These are phyloP conservation scores for Nymphalis polychloros DNA, from an alignment of 2,888 invertebrate species.

Conservation along the genomic window DNA sequence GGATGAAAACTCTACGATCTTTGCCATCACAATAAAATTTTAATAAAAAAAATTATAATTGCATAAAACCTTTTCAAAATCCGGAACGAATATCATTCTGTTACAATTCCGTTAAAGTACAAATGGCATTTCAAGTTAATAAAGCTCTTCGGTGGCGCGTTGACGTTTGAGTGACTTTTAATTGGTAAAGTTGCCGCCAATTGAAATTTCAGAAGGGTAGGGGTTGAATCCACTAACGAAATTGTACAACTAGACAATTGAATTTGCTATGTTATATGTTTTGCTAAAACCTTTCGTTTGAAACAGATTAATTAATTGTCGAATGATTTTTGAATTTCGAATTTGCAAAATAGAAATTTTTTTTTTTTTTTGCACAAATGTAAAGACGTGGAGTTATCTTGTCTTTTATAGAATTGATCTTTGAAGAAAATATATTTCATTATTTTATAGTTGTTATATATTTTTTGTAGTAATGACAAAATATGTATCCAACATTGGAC, in stretches of 20 bases:
- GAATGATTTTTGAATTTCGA: no score
- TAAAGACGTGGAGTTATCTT: no score
- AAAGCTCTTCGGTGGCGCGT: conserved; percentile 43
- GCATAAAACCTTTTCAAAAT: neutral
- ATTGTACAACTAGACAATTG: neutral
- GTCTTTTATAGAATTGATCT: no score
- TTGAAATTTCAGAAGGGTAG: conserved; percentile 46
- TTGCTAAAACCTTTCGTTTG: neutral
- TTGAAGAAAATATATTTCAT: no score
- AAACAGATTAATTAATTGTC: no score
- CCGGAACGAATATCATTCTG: neutral
- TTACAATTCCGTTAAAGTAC: neutral
- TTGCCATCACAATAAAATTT: no score
- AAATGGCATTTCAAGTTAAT: conserved; percentile 42
- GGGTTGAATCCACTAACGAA: conserved; percentile 8
- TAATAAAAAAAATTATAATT: neutral
- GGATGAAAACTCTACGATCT: no score
- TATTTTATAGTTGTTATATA: no score
- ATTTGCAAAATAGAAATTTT: no score
- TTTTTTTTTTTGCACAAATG: no score
- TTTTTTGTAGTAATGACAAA: no score
- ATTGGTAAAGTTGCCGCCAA: conserved; percentile 62
- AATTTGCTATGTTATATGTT: neutral
- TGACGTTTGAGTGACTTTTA: conserved; percentile 63
- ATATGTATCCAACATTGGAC: no score